These are phyloP conservation scores for Chitala chitala DNA, from an alignment of 2,113 vertebrate genomes.

Conservation along the genomic window DNA sequence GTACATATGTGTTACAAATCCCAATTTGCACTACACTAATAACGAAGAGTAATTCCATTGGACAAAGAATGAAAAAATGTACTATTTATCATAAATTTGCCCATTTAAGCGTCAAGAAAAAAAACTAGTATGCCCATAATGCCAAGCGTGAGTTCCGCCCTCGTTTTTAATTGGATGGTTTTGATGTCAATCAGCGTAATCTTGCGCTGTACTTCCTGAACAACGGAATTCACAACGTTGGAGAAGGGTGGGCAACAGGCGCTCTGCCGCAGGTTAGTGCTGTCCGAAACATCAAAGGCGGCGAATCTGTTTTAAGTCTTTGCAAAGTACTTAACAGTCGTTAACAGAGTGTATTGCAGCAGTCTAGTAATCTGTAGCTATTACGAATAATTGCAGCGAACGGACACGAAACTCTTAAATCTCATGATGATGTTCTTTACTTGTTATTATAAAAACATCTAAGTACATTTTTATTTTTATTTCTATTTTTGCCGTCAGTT, in stretches of 20 bases:
- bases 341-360: not conserved
- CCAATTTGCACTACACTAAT: no score
- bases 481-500: not conserved
- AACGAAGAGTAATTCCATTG: not conserved
- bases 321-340: not conserved
- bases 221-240: not conserved
- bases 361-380: not conserved
- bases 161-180: constrained; percentile 3
- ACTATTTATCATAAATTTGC: not conserved
- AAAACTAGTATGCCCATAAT: constrained; percentile 21
- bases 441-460: not conserved
- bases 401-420: no score
- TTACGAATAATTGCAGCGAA: not conserved
- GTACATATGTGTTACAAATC: no score
- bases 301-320: not conserved
- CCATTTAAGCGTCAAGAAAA: no score
- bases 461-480: not conserved
- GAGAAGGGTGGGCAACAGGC: constrained; percentile 27
- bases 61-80: not conserved
- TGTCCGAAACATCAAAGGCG: not conserved
- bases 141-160: not conserved
- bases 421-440: not conserved
- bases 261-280: not conserved
- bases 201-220: constrained; percentile 3
- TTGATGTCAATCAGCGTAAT: constrained; percentile 10